Evolutionary conservation across 2,113 vertebrate species (phyloP).

Genomic region (Piaya cayana): DNA sequence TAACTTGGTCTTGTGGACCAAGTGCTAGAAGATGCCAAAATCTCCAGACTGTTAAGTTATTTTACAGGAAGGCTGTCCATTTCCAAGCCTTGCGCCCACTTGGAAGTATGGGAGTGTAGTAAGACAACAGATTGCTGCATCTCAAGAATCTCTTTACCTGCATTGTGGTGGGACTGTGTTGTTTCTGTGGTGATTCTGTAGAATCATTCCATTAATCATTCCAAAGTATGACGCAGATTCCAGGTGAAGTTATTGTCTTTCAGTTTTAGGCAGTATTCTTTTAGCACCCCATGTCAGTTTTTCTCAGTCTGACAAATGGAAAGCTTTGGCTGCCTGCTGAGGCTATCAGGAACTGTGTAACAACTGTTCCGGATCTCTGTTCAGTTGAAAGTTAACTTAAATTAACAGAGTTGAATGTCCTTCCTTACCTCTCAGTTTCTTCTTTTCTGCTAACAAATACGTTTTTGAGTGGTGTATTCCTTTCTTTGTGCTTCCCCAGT

Average conservation of each 20-base stretch:
- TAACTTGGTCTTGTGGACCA: not conserved
- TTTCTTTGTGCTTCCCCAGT: rapidly evolving
- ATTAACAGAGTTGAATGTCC: not conserved
- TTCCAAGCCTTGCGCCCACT: not conserved
- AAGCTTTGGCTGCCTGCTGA: not conserved
- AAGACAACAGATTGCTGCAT: not conserved
- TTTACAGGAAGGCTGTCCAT: rapidly evolving
- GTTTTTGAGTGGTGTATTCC: not conserved
- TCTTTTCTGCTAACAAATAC: not conserved
- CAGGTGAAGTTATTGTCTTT: not conserved
- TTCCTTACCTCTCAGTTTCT: not conserved
- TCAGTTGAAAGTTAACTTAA: not conserved
- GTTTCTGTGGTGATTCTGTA: not conserved
- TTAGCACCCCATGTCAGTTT: not conserved
- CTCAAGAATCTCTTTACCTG: not conserved
- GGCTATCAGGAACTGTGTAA: not conserved
- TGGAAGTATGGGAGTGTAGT: not conserved
- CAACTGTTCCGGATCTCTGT: not conserved
- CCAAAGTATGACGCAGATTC: not conserved
- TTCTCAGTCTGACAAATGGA: not conserved
- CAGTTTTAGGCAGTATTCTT: not conserved
- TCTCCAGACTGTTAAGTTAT: not conserved
- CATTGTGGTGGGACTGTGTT: rapidly evolving
- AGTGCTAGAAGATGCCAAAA: not conserved
- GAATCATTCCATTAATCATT: too few species aligned